These are phyloP conservation scores for Aquatica leii DNA, from an alignment of 2,888 invertebrate species.

Conservation along the genomic window DNA sequence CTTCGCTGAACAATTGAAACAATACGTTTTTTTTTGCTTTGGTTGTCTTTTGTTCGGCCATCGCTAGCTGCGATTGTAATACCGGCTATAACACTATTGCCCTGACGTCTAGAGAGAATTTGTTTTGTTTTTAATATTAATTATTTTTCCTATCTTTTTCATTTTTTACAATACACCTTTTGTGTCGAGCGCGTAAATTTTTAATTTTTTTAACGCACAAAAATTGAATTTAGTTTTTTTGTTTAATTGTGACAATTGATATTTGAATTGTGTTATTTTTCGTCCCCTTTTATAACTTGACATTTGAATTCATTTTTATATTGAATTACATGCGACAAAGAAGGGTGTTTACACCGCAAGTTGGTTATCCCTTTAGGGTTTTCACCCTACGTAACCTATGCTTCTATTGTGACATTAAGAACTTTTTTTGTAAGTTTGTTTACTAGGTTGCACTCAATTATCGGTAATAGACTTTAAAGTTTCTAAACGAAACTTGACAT, in stretches of 20 bases:
- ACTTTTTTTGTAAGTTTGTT: too few species aligned
- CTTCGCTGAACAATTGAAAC: conserved; percentile 51
- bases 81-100: conserved; percentile 35
- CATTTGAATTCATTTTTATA: conserved; percentile 25
- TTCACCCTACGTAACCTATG: conserved; percentile 1
- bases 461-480: too few species aligned
- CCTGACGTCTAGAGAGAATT: conserved; percentile 37
- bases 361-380: conserved; percentile 11
- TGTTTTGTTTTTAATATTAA: conserved; percentile 35
- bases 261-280: conserved; percentile 4
- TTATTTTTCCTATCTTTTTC: conserved; percentile 25
- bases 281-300: conserved; percentile 1
- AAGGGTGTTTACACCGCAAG: conserved; percentile 20
- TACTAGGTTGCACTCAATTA: too few species aligned
- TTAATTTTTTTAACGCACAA: background rate
- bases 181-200: background rate
- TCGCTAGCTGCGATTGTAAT: conserved; percentile 37
- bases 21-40: conserved; percentile 48
- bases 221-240: background rate
- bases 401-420: background rate
- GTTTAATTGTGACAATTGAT: background rate
- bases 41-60: conserved; percentile 46
- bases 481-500: too few species aligned
- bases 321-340: conserved; percentile 14
- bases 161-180: conserved; percentile 5